A percentile compares a stretch with the other conserved stretches of the same genome.
Conservation (phyloP, 2,797 vertebrate species). For the Tapirus indicus region DNA sequence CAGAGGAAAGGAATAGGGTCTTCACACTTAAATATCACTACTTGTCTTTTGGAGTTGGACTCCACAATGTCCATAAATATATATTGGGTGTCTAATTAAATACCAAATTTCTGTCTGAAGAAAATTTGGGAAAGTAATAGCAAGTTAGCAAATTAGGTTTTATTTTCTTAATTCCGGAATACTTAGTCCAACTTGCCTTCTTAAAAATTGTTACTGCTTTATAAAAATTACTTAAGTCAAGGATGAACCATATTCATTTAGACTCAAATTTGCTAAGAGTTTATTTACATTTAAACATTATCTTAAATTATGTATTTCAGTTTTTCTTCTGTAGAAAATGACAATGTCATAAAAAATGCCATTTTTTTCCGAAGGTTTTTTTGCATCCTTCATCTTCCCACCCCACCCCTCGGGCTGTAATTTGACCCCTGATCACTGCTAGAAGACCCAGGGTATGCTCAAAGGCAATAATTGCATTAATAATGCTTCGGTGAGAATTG, state of each 20-base stretch:
- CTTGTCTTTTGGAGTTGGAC: not conserved
- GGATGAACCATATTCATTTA: not conserved
- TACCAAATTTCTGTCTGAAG: not conserved
- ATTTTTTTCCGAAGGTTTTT: not conserved
- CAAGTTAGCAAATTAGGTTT: not conserved
- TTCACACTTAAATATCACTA: not conserved
- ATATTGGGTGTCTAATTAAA: not conserved
- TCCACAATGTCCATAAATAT: not conserved
- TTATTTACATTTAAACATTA: conserved; percentile 32
- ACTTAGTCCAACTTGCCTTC: not conserved
- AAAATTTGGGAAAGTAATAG: not conserved
- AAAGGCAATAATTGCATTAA: not conserved
- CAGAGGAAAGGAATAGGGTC: not conserved
- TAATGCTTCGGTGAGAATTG: not conserved
- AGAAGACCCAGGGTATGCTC: not conserved
- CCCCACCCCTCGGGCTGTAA: not conserved
- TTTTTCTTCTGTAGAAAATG: conserved; percentile 35
- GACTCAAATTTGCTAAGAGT: conserved; percentile 1
- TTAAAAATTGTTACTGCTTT: conserved; percentile 4
- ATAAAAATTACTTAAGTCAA: conserved; percentile 19
- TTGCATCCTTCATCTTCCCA: not conserved
- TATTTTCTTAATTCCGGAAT: conserved; percentile 58
- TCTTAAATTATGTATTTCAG: conserved; percentile 46
- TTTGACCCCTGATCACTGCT: not conserved
- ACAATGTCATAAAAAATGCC: conserved; percentile 23